Evolutionary conservation across 2,797 vertebrate species (phyloP), one percentile per base, ranked within the genome.

Genomic region (Varecia variegata): DNA sequence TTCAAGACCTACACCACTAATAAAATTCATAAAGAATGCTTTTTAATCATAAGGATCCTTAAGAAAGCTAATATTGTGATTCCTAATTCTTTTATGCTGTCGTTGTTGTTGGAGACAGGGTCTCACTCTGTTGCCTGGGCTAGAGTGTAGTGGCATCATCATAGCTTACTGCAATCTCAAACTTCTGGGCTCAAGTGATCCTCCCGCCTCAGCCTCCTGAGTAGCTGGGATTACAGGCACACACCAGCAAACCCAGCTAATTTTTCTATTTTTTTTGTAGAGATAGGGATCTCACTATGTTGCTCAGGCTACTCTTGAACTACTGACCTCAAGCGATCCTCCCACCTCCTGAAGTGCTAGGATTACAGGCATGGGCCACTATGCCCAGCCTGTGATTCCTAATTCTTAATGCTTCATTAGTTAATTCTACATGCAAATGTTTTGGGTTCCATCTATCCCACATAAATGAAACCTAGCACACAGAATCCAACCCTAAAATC

Each of bases 401-500:
- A 87, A 62, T 79, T 94, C 38, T 74, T 92, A 77, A 90, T 81
- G 60, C 25, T 86, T 85, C 62, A 70, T 82, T 93, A 70, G 67
- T 85, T 89, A 68, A 18, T 80, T 95, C 40, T 54, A 84, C 5
- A 74, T 71, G 20, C 20, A 88, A 50, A 92, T 65, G 9, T 70
- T 86, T 87, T 56, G 47, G 30, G 32, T 70, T 92, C 54, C 23
- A 73, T 89, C 67, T 95, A 73, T 45, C 73, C 30, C 45, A 94
- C 96, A 43, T 50, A 93, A 94, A 93, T n/a, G 77, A 81, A 97
- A 94, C 35, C 74, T 23, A 94, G n/a, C 65, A 96, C 12, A 96
- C 13, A 65, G n/a, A 81, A 84, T 73, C 62, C 70, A 86, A 65
- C 79, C 43, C 52, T 94, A 80, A 90, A 97, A 80, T 93, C 74